Evolutionary conservation across 1,140 invertebrate species (phyloP), one percentile per base, ranked within the genome.

Genomic region (Adelges cooleyi): DNA sequence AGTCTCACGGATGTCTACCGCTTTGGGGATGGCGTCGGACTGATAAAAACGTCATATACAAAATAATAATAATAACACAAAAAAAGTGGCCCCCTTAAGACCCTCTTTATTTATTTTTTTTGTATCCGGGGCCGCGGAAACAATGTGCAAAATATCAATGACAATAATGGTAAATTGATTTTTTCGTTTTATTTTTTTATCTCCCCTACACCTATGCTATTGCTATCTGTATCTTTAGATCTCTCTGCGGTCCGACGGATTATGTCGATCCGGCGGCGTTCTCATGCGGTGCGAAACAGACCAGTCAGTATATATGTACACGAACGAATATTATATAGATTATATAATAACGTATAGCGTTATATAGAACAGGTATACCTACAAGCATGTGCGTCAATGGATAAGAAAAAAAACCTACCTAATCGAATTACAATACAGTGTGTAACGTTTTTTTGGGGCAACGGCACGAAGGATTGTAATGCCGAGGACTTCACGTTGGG

Each of bases 111-210:
- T 56, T 42, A 27, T 27, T 50, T 25, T 50, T 50, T 50, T 27
- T 42, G 53, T 25, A 42, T 56, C 42, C 23, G 20, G 53, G 53
- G 53, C n/a, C 6, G 5, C 17, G 53, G 53, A 56, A 56, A 56
- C 53, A 56, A 56, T 56, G 36, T 15, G 53, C 42, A 40, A 6
- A 56, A 56, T 56, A 56, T 42, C 53, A 56, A 56, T 42, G 38
- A 13, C 53, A n/a, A 42, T 42, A 56, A 42, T 42, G 23, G 36
- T 15, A 56, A 56, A 56, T 56, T 42, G 53, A 56, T 56, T 54
- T 40, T 53, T 40, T 22, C 2, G 2, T 18, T 52, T 52, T 33
- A 33, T 53, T 36, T 36, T 4, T 18, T 15, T 20, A n/a, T n/a
- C n/a, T n/a, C 11, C 29, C 5, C 29, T 56, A 25, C 53, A 56